Base-by-base conservation (phyloP, 2,888 invertebrate genomes). In the Dendrolimus pini region DNA sequence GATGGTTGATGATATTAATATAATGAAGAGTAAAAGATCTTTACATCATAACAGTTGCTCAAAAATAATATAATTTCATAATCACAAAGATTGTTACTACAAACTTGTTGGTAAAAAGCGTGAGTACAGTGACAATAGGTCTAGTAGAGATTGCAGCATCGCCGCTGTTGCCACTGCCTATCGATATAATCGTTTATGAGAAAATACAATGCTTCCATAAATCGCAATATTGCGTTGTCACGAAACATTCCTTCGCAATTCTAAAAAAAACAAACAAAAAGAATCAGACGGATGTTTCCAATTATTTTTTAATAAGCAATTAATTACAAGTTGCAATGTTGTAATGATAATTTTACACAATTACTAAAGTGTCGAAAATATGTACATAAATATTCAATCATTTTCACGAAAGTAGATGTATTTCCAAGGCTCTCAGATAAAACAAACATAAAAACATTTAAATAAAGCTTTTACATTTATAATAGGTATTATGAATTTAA, bases 201-300 rank as follows among this genome's bases (percentile, higher is more conserved):
- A 78, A 77, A 72, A 68, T 63, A 65, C 65, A 65, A 65, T 62
- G 63, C 64, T 72, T 70, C 70, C 59, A 70, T 67, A 65, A 71
- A 60, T 69, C 68, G 74, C 72, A 77, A 76, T 65, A 68, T 75
- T 72, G 72, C 72, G 70, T 71, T 71, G 77, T 75, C 74, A 78
- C 77, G 74, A 72, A 71, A 66, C 66, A 59, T 63, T 72, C 68
- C 70, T 74, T 71, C 71, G 74, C 74, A 78, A 78, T 66, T 56
- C 58, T 62, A 62, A 70, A 64, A 69, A 72, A 75, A 78, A 74
- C 72, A 66, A 65, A 59, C 69, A 67, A 71, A 30, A 30, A 47
- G 9, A 47, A 47, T 9, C 47, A 47, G 9, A 30, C 30, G 6
- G 6, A 30, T 6, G 30, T 30, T 30, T 30, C 30, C 30, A 30